Conservation (phyloP, 2,797 vertebrate species). For the Chiroxiphia lanceolata region DNA sequence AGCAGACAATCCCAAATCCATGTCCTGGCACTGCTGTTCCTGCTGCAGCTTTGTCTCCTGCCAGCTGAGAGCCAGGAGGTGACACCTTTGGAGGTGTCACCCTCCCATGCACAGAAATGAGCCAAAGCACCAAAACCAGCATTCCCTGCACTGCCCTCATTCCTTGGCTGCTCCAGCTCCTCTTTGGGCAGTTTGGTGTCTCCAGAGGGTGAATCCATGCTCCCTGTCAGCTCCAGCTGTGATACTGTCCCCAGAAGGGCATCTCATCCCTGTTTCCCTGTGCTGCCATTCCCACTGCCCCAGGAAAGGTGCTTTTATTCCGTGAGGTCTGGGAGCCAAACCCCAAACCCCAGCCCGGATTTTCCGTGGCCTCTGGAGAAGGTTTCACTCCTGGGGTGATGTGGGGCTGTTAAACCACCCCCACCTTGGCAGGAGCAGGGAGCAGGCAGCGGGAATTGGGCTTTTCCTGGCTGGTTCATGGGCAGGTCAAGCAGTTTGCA, state of each 20-base stretch:
- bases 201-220: rapidly evolving
- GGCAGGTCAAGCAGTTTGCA: neutral
- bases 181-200: neutral
- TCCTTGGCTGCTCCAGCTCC: neutral
- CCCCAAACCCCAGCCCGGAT: neutral
- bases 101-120: neutral
- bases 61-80: neutral
- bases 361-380: neutral
- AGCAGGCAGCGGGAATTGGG: rapidly evolving
- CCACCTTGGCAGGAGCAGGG: neutral
- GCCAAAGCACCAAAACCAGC: neutral
- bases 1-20: neutral
- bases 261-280: neutral
- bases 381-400: rapidly evolving
- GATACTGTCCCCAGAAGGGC: neutral
- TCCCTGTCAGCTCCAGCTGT: neutral
- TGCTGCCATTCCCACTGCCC: neutral
- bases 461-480: neutral
- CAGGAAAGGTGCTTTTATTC: neutral
- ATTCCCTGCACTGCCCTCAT: rapidly evolving
- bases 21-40: neutral
- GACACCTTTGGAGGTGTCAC: rapidly evolving
- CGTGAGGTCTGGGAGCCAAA: neutral
- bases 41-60: neutral
- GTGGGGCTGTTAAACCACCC: neutral